Evolutionary conservation across 2,888 invertebrate genomes (phyloP).

Genomic region (Drosophila glabriapex): DNA sequence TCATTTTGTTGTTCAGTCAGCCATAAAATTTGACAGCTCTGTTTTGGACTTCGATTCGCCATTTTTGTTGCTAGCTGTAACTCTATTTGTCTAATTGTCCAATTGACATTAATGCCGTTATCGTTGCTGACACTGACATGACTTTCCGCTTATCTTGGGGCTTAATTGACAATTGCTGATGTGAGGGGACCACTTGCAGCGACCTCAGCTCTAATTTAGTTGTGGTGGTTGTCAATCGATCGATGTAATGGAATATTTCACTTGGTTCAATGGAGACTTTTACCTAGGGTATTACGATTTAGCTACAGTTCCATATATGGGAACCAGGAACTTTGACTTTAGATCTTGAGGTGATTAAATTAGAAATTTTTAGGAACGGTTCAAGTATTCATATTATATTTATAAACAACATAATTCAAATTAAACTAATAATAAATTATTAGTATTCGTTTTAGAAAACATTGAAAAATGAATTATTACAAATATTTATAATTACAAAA

Average conservation of each 20-base stretch:
- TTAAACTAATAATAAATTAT: background rate
- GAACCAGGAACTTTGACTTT: rapidly evolving
- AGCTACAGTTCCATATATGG: background rate
- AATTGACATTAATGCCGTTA: slow-evolving; percentile 27
- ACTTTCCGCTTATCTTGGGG: slow-evolving; percentile 54
- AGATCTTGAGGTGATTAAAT: background rate
- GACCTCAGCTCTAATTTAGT: background rate
- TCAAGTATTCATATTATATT: background rate
- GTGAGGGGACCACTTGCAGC: slow-evolving; percentile 14
- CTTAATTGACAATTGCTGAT: slow-evolving; percentile 41
- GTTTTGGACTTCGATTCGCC: slow-evolving; percentile 24
- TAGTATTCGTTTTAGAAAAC: background rate
- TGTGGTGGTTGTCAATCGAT: slow-evolving; percentile 14
- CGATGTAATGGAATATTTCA: background rate
- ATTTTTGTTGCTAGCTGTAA: slow-evolving; percentile 25
- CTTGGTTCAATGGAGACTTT: background rate
- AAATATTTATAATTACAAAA: background rate
- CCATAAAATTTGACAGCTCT: slow-evolving; percentile 46
- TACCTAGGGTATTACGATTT: background rate
- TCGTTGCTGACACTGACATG: slow-evolving; percentile 43
- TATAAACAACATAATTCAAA: background rate
- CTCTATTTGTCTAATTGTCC: slow-evolving; percentile 48
- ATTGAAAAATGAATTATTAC: background rate
- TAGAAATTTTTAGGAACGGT: background rate
- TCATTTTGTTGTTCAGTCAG: slow-evolving; percentile 38